Base-by-base conservation (phyloP, 2,888 invertebrate genomes). In the Cephus rjabovi region DNA sequence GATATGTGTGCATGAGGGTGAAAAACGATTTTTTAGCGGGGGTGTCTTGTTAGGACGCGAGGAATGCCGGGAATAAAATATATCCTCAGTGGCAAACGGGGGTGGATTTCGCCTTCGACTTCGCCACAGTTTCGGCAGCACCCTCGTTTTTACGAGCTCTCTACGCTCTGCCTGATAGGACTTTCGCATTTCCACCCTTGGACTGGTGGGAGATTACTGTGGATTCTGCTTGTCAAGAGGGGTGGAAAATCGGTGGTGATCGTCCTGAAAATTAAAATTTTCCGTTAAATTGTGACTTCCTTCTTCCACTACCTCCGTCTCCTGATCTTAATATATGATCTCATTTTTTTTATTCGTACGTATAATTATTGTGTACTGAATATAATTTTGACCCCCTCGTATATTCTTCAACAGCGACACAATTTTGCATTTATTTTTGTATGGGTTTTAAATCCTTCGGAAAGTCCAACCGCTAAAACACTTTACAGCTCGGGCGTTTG, bases 21-120 rank as follows among this genome's bases (percentile, higher is more conserved):
- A 34, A 12, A 71, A 71, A 71, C 71, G 31, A 71, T 71, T 71
- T 71, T 71, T 71, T 71, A 71, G 71, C 71, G 15, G 31, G 71
- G 71, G 33, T 71, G 31, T 71, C 71, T 71, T 71, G 71, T 71
- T 71, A 71, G 33, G 33, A 71, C 33, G 33, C 71, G 71, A 71
- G 71, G 71, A 71, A 71, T 71, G 71, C 33, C 33, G 12, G 71
- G 71, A 71, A 71, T 71, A 71, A 71, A 71, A 71, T 71, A 71
- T 71, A 71, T 56, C 56, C 56, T 56, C 6, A 56, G 9, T 23
- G 23, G 56, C 9, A 15, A 56, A 23, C 56, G 9, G 23, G 56
- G 56, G 56, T 56, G 23, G 9, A 56, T 56, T 56, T 56, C 9
- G 56, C 23, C 56, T 23, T 56, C 56, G 56, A 56, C 23, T 56